Percentiles rank a stretch among this genome's conserved stretches.
phyloP scores from a whole-genome alignment of 1,140 invertebrate species.

The Forficula auricularia region DNA sequence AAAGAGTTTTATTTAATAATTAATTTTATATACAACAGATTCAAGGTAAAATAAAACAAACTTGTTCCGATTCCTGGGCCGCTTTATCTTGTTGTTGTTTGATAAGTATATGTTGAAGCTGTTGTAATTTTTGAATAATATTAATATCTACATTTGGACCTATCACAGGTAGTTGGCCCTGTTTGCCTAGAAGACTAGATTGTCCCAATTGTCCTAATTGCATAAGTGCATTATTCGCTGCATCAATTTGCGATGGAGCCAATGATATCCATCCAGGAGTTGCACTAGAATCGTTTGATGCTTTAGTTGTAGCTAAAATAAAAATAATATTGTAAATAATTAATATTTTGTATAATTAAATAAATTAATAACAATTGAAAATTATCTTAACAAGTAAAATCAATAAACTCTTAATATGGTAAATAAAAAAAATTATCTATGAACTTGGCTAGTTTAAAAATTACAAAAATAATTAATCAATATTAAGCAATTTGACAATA shows the following conservation, averaged over 20 bases:
- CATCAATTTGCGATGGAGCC: slow-evolving; percentile 5
- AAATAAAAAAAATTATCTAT: too few relatives aligned
- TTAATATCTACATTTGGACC: slow-evolving; percentile 18
- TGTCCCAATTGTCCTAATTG: slow-evolving; percentile 2
- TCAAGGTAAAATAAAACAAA: background rate
- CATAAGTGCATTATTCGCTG: slow-evolving; percentile 3
- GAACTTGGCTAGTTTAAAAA: too few relatives aligned
- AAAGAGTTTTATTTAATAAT: too few relatives aligned
- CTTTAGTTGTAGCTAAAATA: slow-evolving; percentile 24
- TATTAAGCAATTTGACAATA: too few relatives aligned
- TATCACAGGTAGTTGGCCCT: too few relatives aligned
- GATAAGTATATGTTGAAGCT: slow-evolving; percentile 36
- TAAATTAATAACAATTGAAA: slow-evolving; percentile 19
- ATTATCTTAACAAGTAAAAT: too few relatives aligned
- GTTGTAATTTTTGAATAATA: slow-evolving; percentile 36
- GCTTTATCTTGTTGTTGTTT: slow-evolving; percentile 22
- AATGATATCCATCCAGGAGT: slow-evolving; percentile 4
- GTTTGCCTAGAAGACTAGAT: too few relatives aligned
- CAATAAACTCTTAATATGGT: too few relatives aligned
- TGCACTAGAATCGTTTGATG: background rate
- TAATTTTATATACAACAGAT: too few relatives aligned
- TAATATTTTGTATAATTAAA: background rate
- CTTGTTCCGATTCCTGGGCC: slow-evolving; percentile 16
- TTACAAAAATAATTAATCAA: too few relatives aligned
- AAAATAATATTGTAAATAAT: slow-evolving; percentile 10